These are phyloP conservation scores for Cheilosia scutellata DNA, from an alignment of 2,888 invertebrate species.

Conservation along the genomic window DNA sequence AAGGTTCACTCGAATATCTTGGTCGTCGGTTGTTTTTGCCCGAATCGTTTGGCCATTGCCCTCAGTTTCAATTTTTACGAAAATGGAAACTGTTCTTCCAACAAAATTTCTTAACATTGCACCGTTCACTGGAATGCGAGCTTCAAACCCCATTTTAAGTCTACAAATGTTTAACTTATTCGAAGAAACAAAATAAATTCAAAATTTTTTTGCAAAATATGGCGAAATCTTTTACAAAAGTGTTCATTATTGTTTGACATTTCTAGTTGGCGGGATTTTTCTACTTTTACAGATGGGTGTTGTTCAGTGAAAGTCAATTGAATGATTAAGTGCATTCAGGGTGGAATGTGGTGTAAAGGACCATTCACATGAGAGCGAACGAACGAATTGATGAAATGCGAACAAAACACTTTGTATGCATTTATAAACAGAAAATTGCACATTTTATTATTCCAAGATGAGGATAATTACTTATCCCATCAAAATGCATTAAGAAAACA, in stretches of 20 bases:
- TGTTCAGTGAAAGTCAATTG: background rate
- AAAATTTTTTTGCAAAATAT: background rate
- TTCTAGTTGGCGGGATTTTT: slow-evolving; percentile 37
- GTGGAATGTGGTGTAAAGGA: background rate
- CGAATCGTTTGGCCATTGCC: slow-evolving; percentile 78
- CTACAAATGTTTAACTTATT: slow-evolving; percentile 21
- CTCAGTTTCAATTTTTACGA: slow-evolving; percentile 80
- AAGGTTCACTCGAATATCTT: slow-evolving; percentile 79
- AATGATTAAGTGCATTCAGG: background rate
- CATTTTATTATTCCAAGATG: too few species aligned
- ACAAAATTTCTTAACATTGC: slow-evolving; percentile 80
- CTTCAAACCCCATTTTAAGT: slow-evolving; percentile 81
- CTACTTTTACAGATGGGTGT: background rate
- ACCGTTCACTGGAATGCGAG: slow-evolving; percentile 81
- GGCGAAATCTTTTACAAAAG: background rate
- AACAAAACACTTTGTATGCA: too few species aligned
- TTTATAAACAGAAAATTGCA: too few species aligned
- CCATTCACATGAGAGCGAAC: too few species aligned
- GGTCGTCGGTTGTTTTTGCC: slow-evolving; percentile 80
- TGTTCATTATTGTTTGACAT: slow-evolving; percentile 24
- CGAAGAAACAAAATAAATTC: slow-evolving; percentile 77
- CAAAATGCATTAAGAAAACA: too few species aligned
- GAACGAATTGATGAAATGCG: too few species aligned
- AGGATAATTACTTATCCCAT: too few species aligned
- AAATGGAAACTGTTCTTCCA: slow-evolving; percentile 81